A percentile compares a stretch with the other conserved stretches of the same genome.
These are phyloP conservation scores for Torymus auratus DNA, from an alignment of 2,888 invertebrate genomes.

Conservation along the genomic window DNA sequence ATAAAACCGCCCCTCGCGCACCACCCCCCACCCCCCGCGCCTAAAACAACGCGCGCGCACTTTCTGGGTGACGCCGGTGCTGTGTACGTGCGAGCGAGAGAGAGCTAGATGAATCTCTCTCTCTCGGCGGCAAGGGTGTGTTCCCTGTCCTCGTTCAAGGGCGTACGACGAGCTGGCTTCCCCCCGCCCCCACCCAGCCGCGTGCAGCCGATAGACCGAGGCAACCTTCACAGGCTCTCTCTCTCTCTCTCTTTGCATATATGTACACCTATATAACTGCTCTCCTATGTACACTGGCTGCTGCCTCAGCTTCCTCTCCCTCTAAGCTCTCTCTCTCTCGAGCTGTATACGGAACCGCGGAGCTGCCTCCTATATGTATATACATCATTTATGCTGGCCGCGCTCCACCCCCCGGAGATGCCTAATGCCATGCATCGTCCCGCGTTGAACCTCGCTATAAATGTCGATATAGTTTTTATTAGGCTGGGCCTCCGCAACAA, in stretches of 20 bases:
- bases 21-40: neutral
- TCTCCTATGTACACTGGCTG: neutral
- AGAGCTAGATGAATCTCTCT: constrained; percentile 23
- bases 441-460: neutral
- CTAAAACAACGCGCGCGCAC: constrained; percentile 48
- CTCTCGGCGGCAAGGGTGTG: constrained; percentile 57
- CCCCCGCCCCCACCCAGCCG: constrained; percentile 20
- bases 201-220: constrained; percentile 43
- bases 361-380: neutral
- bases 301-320: no score
- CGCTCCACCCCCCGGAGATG: neutral
- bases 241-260: neutral
- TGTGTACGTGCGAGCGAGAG: neutral
- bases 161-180: constrained; percentile 66
- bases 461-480: constrained; percentile 21
- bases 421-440: constrained; percentile 6
- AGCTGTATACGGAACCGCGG: no score
- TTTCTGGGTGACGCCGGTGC: no score
- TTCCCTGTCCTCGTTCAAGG: constrained; percentile 72
- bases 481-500: constrained; percentile 27
- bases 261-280: neutral
- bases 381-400: neutral
- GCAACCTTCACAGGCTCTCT: constrained; percentile 33
- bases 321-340: no score
- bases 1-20: constrained; percentile 27